Conservation (phyloP, 2,888 invertebrate genomes). For the Hypselothyrea guttata region DNA sequence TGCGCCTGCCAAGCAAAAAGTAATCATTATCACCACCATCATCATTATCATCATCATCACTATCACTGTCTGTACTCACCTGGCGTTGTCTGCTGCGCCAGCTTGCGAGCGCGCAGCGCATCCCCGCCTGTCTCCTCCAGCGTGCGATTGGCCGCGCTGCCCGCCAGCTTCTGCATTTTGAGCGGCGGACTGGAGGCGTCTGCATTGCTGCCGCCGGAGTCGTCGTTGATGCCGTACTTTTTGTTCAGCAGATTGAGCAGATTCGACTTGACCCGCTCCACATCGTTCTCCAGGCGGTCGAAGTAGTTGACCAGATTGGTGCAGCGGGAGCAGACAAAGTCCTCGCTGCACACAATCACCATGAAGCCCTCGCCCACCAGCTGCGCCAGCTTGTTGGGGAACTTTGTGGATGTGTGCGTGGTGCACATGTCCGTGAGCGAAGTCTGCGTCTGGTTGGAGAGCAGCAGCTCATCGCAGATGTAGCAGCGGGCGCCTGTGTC, state of each 20-base stretch:
- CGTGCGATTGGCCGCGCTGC: conserved; percentile 67
- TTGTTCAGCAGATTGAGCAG: conserved; percentile 81
- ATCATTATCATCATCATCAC: neutral
- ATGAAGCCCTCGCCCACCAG: conserved; percentile 83
- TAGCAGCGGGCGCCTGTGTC: conserved; percentile 79
- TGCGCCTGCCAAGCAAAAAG: conserved; percentile 15
- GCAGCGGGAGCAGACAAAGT: conserved; percentile 83
- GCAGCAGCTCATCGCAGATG: conserved; percentile 82
- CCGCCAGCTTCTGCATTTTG: conserved; percentile 81
- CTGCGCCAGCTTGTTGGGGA: conserved; percentile 83
- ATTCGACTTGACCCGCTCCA: conserved; percentile 81
- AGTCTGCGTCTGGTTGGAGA: conserved; percentile 75
- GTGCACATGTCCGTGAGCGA: conserved; percentile 81
- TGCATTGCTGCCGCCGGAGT: conserved; percentile 55
- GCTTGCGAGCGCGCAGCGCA: conserved; percentile 62
- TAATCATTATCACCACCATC: neutral
- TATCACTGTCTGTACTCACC: too few species aligned
- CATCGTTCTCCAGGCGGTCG: conserved; percentile 83
- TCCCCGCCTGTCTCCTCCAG: conserved; percentile 64
- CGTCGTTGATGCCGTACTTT: conserved; percentile 82
- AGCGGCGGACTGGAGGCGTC: conserved; percentile 74
- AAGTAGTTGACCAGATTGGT: conserved; percentile 82
- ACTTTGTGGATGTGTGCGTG: conserved; percentile 82
- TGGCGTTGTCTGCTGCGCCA: conserved; percentile 71
- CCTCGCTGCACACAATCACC: conserved; percentile 83